Evolutionary conservation across 2,797 vertebrate species (phyloP).

Genomic region (Sebastes diploproa): DNA sequence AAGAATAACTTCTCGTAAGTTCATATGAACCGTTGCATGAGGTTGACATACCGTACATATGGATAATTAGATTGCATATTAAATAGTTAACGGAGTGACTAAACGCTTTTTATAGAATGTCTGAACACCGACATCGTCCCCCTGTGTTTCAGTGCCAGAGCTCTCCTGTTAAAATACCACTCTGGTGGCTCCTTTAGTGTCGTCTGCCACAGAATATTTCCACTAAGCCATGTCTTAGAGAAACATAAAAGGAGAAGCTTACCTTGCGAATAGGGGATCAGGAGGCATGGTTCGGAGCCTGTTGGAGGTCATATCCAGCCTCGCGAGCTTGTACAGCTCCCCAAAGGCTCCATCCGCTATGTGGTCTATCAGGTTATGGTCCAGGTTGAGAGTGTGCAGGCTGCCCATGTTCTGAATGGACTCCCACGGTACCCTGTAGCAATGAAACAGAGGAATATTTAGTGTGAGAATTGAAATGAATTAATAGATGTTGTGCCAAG

Average conservation of each 20-base stretch:
- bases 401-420: conserved; percentile 92
- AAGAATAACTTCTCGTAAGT: too few species aligned
- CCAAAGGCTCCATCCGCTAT: conserved; percentile 90
- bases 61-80: not conserved
- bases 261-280: conserved; percentile 88
- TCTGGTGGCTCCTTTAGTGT: conserved; percentile 4
- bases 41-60: not conserved
- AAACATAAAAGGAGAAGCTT: conserved; percentile 35
- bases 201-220: conserved; percentile 12
- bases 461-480: conserved; percentile 3
- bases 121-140: not conserved
- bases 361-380: conserved; percentile 93
- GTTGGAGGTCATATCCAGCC: conserved; percentile 95
- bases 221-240: conserved; percentile 37
- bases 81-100: not conserved
- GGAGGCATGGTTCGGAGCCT: conserved; percentile 90
- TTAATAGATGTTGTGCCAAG: not conserved
- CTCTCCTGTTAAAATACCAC: not conserved
- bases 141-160: not conserved
- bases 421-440: conserved; percentile 87
- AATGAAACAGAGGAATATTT: conserved; percentile 6
- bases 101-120: not conserved
- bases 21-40: too few species aligned
- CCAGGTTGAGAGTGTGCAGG: conserved; percentile 91
- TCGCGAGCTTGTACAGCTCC: conserved; percentile 90